Base-by-base conservation (phyloP, 2,113 vertebrate genomes). In the Microcebus jonahi region DNA sequence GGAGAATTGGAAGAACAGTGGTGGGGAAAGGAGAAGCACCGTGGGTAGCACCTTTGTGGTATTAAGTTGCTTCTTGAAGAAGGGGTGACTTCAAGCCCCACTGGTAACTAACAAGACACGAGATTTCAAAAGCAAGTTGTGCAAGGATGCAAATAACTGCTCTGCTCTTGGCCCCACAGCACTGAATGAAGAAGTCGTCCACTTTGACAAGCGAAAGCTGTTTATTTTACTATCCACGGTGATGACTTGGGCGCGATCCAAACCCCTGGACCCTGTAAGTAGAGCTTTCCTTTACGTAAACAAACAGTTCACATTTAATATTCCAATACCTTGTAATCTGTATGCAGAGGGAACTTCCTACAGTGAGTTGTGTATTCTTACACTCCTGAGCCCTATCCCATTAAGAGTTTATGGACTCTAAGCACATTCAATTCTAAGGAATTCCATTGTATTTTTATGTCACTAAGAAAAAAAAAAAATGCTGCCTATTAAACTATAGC, bases 181-280 rank as follows among this genome's bases (percentile, higher is more conserved):
- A 1, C 98, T 99, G 59, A 98, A 98, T 65, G 96, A 94, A 31
- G 97, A 99, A 94, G 96, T 98, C 29, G 82, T 91, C 11, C 94
- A 73, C 94, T 99, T 99, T 94, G 75, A 96, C 86, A 98, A 97
- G 87, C 98, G 98, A 0, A 99, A 99, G 97, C 61, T 98, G 45
- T 99, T 99, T 96, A 99, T 99, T 94, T 98, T 99, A 15, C 45
- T 99, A 83, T 99, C 99, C 92, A 99, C 99, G 0, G 97, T 99
- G 98, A 99, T 99, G 99, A 99, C 98, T 1, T 99, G 99, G 99
- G 99, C 99, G 0, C 98, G 98, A 80, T 99, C 98, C 96, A 99
- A 99, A 96, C 97, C 98, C 0, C 34, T 97, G 6, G 98, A 99
- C 92, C 98, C 99, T 13, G 99, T 99, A 98, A 98, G 99, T 98